These are phyloP conservation scores for Montipora foliosa DNA, from an alignment of 64 coral and sea anemone species.

Conservation along the genomic window DNA sequence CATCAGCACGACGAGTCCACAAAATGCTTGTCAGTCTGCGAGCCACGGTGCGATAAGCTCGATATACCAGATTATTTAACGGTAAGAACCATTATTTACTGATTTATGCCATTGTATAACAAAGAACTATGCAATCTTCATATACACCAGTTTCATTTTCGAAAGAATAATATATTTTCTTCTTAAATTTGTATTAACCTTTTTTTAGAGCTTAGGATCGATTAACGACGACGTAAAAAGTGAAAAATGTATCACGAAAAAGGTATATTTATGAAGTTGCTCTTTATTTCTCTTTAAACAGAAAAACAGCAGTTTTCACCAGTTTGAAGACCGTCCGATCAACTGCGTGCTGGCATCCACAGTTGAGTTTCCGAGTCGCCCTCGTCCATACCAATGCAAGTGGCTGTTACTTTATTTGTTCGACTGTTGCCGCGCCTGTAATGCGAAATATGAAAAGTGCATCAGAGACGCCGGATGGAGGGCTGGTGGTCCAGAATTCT, in stretches of 20 bases:
- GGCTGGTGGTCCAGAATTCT: neutral
- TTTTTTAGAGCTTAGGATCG: too few relatives aligned
- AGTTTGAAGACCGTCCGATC: neutral
- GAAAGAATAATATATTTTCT: too few relatives aligned
- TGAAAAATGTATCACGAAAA: neutral
- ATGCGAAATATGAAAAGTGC: neutral
- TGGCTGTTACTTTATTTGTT: neutral
- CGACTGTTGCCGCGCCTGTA: slow-evolving; percentile 2
- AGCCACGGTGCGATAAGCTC: neutral
- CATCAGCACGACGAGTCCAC: neutral
- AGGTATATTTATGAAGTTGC: neutral
- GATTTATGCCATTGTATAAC: too few relatives aligned
- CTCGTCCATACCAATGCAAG: neutral
- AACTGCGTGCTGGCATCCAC: slow-evolving; percentile 14
- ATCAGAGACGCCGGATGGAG: neutral
- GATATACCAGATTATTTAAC: slow-evolving; percentile 22
- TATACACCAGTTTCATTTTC: too few relatives aligned
- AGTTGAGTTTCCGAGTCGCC: neutral
- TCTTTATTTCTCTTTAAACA: neutral
- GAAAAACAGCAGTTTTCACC: slow-evolving; percentile 3
- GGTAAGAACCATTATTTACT: neutral
- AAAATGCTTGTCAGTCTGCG: neutral
- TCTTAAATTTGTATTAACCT: too few relatives aligned
- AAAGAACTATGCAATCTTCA: too few relatives aligned
- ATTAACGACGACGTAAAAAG: too few relatives aligned